A percentile compares a stretch with the other conserved stretches of the same genome.
Evolutionary conservation across 2,113 vertebrate species (phyloP).

Genomic region (Martes martes): DNA sequence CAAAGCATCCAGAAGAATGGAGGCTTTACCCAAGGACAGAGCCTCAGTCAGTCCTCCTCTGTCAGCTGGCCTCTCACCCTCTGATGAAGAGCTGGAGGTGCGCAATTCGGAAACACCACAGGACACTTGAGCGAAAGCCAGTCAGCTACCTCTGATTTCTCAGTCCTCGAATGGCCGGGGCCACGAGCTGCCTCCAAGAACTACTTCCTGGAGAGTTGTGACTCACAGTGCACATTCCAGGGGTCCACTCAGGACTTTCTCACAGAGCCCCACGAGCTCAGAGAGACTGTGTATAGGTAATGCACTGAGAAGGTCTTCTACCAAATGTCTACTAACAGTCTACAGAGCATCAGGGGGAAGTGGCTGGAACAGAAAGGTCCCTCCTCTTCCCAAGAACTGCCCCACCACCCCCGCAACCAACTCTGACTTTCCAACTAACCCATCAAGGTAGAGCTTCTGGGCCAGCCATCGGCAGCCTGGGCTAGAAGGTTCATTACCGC

Average conservation of each 20-base stretch:
- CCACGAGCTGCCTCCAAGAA: background rate
- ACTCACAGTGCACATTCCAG: accelerated
- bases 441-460: no score
- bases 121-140: background rate
- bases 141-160: accelerated
- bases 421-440: background rate
- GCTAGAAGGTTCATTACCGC: background rate
- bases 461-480: background rate
- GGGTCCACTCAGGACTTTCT: accelerated
- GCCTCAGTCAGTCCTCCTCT: background rate
- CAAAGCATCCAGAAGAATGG: background rate
- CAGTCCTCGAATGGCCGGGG: background rate
- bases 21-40: background rate
- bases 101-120: background rate
- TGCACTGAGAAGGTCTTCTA: background rate
- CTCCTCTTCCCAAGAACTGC: background rate
- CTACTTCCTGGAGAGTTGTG: accelerated
- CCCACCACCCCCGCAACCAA: no score
- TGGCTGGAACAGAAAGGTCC: background rate
- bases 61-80: accelerated
- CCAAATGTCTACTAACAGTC: background rate
- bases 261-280: no score
- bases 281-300: background rate
- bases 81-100: background rate
- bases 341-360: accelerated